Evolutionary conservation across 2,888 invertebrate species (phyloP), one percentile per base, ranked within the genome.

Genomic region (Chelonus formosanus): DNA sequence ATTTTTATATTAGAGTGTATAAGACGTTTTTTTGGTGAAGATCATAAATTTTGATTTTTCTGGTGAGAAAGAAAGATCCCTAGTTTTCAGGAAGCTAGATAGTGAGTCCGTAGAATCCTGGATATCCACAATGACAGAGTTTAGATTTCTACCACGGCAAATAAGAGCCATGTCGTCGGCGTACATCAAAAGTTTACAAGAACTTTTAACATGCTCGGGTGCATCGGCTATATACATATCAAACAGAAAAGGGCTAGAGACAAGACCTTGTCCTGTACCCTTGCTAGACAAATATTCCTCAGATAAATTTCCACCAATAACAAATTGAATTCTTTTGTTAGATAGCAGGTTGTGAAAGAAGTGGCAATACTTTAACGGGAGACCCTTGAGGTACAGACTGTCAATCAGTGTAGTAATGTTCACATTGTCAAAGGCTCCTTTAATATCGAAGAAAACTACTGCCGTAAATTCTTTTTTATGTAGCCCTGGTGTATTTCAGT

Each of bases 251-350:
- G 43, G 44, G 34, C 63, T 55, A 2, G 34, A 10, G 2, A 56
- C 43, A 3, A 48, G 55, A n/a, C 56, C 56, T 44, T 63, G 55
- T 2, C 47, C 48, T 35, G 55, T 55, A 34, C 54, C 63, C 31
- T 45, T 45, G 32, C 43, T n/a, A 4, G 47, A 40, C 1, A n/a
- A 8, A 3, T 10, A 20, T 3, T 53, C 20, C 8, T 44, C 35
- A 0, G 2, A 4, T 5, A 60, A 5, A 3, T 10, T 50, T 2
- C 48, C 40, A 40, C 47, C 40, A 7, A 35, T 60, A 4, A 50
- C 40, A 10, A 60, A 50, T 20, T 36, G 31, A 2, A 60, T 5
- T 4, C 48, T 4, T 35, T 50, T 7, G 6, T 47, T 32, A 4
- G 43, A 20, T 31, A 60, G 36, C 4, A 50, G n/a, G 7, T 8